These are phyloP conservation scores for Nyctibius bracteatus DNA, from an alignment of 2,113 vertebrate genomes.

Conservation along the genomic window DNA sequence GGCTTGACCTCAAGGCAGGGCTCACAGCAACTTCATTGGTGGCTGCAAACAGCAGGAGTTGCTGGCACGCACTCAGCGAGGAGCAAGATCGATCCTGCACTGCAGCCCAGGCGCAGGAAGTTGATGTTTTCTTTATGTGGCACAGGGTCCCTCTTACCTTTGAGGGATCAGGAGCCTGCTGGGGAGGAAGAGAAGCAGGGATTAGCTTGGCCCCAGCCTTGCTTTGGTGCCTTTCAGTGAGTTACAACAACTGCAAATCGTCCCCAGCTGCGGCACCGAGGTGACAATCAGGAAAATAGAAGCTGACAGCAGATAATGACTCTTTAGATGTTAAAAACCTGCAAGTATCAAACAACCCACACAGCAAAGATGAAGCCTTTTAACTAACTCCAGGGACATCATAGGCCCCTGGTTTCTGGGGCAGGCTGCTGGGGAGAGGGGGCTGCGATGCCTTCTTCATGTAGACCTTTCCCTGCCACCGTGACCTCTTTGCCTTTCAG, in stretches of 20 bases:
- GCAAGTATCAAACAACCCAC: background rate
- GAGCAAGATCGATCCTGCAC: accelerated
- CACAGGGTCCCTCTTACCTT: background rate
- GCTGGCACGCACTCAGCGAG: background rate
- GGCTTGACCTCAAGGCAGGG: background rate
- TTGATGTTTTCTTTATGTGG: background rate
- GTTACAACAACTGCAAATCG: background rate
- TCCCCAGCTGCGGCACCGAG: background rate
- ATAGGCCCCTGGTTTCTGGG: background rate
- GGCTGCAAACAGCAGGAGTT: background rate
- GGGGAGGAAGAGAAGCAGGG: background rate
- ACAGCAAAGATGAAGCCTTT: background rate
- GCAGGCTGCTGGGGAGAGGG: background rate
- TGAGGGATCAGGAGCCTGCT: background rate
- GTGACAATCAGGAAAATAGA: background rate
- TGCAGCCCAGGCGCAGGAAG: background rate
- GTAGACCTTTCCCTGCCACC: background rate
- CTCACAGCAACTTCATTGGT: background rate
- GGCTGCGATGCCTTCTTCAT: accelerated
- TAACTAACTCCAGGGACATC: background rate
- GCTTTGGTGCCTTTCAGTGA: background rate
- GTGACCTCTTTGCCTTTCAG: background rate
- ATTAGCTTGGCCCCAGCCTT: background rate
- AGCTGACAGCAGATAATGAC: background rate
- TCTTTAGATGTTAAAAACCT: background rate